Evolutionary conservation across 2,797 vertebrate genomes (phyloP), one percentile per base, ranked within the genome.

Genomic region (Cossypha niveicapilla): DNA sequence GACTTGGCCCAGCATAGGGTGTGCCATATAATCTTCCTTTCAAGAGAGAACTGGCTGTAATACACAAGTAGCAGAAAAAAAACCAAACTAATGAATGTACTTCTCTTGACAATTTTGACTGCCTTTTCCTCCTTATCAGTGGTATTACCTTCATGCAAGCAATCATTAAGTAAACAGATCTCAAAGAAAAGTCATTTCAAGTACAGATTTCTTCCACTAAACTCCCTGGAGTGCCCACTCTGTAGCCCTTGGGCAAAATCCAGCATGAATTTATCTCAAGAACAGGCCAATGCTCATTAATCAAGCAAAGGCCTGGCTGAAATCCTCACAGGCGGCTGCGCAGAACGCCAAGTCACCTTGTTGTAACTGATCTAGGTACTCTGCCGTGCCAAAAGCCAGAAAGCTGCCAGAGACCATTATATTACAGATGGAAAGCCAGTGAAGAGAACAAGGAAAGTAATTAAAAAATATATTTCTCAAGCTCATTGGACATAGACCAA

Each of bases 151-250:
- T 94, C 87, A 94, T 93, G 89, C 96, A 93, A 94, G 83, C 92
- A 97, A 93, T 94, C 89, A 93, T 84, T 94, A 97, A 91, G 80
- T 89, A 95, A 96, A 92, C 85, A 94, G 76, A 96, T 96, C 86
- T 93, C 80, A 95, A 97, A 94, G 93, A 97, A 87, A 93, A 95
- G 96, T 96, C 73, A 96, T 77, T 96, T 96, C 88, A 94, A 85
- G 50, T 92, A 90, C 92, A 91, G 70, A 88, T 79, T 93, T 95
- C 84, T 92, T 86, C 60, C 30, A 51, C 61, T 85, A 45, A 70
- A 86, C 90, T 96, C 88, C 93, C 84, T 86, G 51, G 92, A 96
- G 93, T 73, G 47, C 30, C 70, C 42, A 86, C 67, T 84, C 77
- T 76, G 27, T 86, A 95, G 93, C 77, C 94, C 70, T 97, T 95